Percentiles rank a stretch among this genome's conserved stretches.
These are phyloP conservation scores for Aspidapion aeneum DNA, from an alignment of 2,888 invertebrate genomes.

Conservation along the genomic window DNA sequence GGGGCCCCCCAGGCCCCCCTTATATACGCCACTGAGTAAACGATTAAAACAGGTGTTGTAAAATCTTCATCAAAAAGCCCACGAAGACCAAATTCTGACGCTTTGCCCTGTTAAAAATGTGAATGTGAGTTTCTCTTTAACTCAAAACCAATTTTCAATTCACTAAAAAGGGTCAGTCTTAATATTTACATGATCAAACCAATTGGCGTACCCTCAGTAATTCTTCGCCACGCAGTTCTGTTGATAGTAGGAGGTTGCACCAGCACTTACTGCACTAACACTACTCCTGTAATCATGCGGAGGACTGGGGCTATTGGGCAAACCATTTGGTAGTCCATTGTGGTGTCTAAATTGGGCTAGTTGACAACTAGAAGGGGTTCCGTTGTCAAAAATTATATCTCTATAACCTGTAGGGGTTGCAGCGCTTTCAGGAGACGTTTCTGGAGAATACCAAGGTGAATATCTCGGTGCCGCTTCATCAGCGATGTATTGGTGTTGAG, in stretches of 20 bases:
- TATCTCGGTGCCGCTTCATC: slow-evolving; percentile 45
- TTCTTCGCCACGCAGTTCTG: slow-evolving; percentile 58
- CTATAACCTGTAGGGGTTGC: slow-evolving; percentile 41
- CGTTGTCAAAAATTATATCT: slow-evolving; percentile 45
- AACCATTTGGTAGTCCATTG: too few relatives aligned
- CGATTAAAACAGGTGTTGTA: too few relatives aligned
- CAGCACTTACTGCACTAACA: slow-evolving; percentile 13
- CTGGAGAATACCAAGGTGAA: slow-evolving; percentile 57
- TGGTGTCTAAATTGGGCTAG: slow-evolving; percentile 48
- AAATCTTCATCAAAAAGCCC: too few relatives aligned
- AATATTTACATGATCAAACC: slow-evolving; percentile 31
- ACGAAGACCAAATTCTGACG: too few relatives aligned
- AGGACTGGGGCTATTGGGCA: slow-evolving; percentile 50
- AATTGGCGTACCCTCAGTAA: slow-evolving; percentile 42
- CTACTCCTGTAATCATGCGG: slow-evolving; percentile 52
- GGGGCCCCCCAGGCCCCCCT: too few relatives aligned
- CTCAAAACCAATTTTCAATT: too few relatives aligned
- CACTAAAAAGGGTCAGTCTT: slow-evolving; percentile 34
- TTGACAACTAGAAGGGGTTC: slow-evolving; percentile 48
- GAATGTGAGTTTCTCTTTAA: too few relatives aligned
- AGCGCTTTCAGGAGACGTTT: slow-evolving; percentile 47
- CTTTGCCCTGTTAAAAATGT: too few relatives aligned
- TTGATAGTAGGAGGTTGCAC: slow-evolving; percentile 53
- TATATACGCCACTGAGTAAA: too few relatives aligned
- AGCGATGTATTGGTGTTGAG: slow-evolving; percentile 42